Base-by-base conservation (phyloP, 2,113 vertebrate species). In the Pachycephala philippinensis region DNA sequence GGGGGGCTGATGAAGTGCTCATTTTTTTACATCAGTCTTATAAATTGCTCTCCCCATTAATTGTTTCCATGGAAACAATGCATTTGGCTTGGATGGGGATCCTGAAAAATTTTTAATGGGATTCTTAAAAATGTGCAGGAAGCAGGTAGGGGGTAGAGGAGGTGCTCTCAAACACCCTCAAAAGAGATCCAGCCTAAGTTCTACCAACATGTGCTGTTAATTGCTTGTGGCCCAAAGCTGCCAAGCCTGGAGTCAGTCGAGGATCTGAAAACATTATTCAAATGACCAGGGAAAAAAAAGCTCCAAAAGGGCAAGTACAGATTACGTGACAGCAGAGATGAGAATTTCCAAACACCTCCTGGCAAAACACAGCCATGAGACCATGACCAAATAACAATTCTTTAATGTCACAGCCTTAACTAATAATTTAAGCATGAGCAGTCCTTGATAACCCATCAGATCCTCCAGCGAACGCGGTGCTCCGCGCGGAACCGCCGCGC, bases 1-100 rank as follows among this genome's bases (percentile, higher is more conserved):
- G 97, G 98, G 97, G 97, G 91, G 89, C 96, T 92, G 97, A 97
- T 94, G 97, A 96, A 97, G 97, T 94, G 96, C 96, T 97, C 94
- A 97, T 98, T 98, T 98, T 97, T 98, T 97, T 97, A 97, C 98
- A 97, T 98, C 97, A 96, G 96, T 98, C 97, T 97, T 98, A 98
- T 98, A 98, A 98, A 98, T 98, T 98, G 98, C 97, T 98, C 97
- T 98, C 97, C 97, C 97, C 98, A 97, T 98, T 98, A 98, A 98
- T 98, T 98, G 98, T 98, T 98, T 97, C 98, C 98, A 98, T 98
- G 98, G 98, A 98, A 98, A 98, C 98, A 97, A 98, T 96, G 97
- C 97, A 96, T 98, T 98, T 96, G 97, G 96, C 95, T 97, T 95
- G 80, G 95, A 96, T 96, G 97, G 97, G 96, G 97, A 96, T 96